Base-by-base conservation (phyloP, 2,888 invertebrate genomes). In the Lissocephala sabroskyi region DNA sequence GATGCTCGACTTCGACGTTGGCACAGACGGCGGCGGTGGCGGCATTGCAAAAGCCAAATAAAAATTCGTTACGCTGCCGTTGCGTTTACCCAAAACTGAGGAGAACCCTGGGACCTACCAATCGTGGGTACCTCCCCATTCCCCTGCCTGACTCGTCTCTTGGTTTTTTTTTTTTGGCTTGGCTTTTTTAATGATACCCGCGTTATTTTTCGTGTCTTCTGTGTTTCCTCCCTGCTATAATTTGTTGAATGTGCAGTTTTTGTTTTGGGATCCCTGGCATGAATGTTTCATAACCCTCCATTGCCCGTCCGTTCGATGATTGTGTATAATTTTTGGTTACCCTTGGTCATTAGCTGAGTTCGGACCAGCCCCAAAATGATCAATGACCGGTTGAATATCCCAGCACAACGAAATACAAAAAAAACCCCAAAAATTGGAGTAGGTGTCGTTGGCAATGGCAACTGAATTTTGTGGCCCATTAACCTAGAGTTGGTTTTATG, bases 41-140 rank as follows among this genome's bases (percentile, higher is more conserved):
- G 54, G 44, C 56, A 52, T 52, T 56, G 48, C 52, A 55, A 62
- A 77, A 58, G 51, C 57, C 71, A 70, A 70, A 70, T 70, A 70
- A 68, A 68, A 77, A 70, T 70, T 77, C 74, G 78, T 76, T 68
- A 76, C 76, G 68, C 76, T 62, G 71, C 59, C 49, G 70, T 61
- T 60, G 67, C 59, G 52, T 53, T n/a, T n/a, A n/a, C n/a, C n/a
- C n/a, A n/a, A n/a, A n/a, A n/a, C n/a, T n/a, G n/a, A n/a, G n/a
- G n/a, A n/a, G 28, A 32, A 48, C 32, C 41, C 48, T 41, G 26
- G 26, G 43, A 35, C 40, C 53, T 46, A 35, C 47, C 14, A 17
- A 32, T 51, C 56, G 52, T 54, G 49, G 61, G 23, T 39, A 48
- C 7, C 23, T 23, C 23, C 7, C 23, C 23, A n/a, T 23, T 23